Evolutionary conservation across 2,888 invertebrate genomes (phyloP).

Genomic region (Pyrochroa serraticornis): DNA sequence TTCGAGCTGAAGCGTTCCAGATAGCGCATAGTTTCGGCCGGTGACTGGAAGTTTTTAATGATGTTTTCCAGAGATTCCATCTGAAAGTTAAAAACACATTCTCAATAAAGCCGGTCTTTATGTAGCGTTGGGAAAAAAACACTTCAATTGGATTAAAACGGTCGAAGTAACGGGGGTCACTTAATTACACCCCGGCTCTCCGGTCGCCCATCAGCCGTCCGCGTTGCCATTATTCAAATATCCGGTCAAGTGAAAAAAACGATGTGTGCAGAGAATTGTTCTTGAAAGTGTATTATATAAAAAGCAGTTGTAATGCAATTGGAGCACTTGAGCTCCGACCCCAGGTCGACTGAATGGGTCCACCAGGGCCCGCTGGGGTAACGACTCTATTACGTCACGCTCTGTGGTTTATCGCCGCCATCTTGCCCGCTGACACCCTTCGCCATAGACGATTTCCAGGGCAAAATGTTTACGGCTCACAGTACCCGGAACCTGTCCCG

Average conservation of each 20-base stretch:
- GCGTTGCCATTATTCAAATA: slow-evolving; percentile 17
- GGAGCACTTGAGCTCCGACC: slow-evolving; percentile 42
- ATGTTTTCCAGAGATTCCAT: slow-evolving; percentile 9
- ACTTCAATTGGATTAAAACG: neutral
- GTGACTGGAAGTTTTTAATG: slow-evolving; percentile 9
- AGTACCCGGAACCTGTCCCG: too few relatives aligned
- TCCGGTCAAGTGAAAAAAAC: slow-evolving; percentile 21
- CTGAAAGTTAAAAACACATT: slow-evolving; percentile 1
- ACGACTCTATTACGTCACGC: slow-evolving; percentile 48
- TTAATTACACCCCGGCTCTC: neutral
- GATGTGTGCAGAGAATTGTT: slow-evolving; percentile 18
- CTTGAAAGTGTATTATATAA: slow-evolving; percentile 33
- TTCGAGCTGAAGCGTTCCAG: slow-evolving; percentile 5
- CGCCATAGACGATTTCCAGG: slow-evolving; percentile 10
- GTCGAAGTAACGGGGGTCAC: too few relatives aligned
- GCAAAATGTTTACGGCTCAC: too few relatives aligned
- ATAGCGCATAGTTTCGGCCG: slow-evolving; percentile 1
- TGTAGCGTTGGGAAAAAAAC: neutral
- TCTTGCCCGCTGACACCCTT: slow-evolving; percentile 33
- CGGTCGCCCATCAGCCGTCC: neutral
- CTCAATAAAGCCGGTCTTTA: neutral
- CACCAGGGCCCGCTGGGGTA: slow-evolving; percentile 40
- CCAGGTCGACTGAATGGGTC: slow-evolving; percentile 38
- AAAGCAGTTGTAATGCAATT: slow-evolving; percentile 47
- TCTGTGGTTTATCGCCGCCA: slow-evolving; percentile 44